Percentiles rank a stretch among this genome's conserved stretches.
phyloP scores from a whole-genome alignment of 2,888 invertebrate genomes.

The Drosophila fungiperda region DNA sequence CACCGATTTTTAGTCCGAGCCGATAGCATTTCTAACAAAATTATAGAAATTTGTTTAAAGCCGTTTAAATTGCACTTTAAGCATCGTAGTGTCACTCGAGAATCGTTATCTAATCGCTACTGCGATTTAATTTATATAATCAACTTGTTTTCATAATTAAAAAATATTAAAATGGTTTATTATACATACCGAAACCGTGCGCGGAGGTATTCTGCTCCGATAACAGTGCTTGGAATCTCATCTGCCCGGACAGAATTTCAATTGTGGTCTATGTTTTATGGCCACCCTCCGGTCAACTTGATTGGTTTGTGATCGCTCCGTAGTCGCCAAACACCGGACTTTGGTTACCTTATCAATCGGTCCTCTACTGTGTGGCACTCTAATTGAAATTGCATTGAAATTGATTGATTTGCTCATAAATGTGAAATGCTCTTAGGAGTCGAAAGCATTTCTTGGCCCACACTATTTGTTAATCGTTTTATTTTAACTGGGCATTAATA shows the following conservation, averaged over 20 bases:
- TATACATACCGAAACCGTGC: conserved; percentile 35
- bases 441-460: conserved; percentile 20
- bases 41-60: conserved; percentile 80
- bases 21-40: conserved; percentile 51
- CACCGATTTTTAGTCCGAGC: conserved; percentile 31
- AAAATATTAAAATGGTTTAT: conserved; percentile 81
- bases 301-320: conserved; percentile 57
- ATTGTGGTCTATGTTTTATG: conserved; percentile 42
- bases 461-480: conserved; percentile 68
- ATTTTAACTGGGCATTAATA: conserved; percentile 38
- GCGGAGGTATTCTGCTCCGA: conserved; percentile 7
- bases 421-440: conserved; percentile 30
- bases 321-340: neutral
- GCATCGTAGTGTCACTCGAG: conserved; percentile 74
- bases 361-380: conserved; percentile 44
- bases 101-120: conserved; percentile 77
- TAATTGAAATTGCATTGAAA: conserved; percentile 81
- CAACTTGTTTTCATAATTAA: conserved; percentile 82
- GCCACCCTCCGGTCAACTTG: conserved; percentile 46
- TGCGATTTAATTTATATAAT: conserved; percentile 83
- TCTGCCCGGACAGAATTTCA: conserved; percentile 22
- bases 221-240: conserved; percentile 29
- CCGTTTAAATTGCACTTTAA: conserved; percentile 80
- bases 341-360: conserved; percentile 49
- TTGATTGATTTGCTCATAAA: conserved; percentile 78